Conservation (phyloP, 2,888 invertebrate genomes). For the Acrobeloides nanus region DNA sequence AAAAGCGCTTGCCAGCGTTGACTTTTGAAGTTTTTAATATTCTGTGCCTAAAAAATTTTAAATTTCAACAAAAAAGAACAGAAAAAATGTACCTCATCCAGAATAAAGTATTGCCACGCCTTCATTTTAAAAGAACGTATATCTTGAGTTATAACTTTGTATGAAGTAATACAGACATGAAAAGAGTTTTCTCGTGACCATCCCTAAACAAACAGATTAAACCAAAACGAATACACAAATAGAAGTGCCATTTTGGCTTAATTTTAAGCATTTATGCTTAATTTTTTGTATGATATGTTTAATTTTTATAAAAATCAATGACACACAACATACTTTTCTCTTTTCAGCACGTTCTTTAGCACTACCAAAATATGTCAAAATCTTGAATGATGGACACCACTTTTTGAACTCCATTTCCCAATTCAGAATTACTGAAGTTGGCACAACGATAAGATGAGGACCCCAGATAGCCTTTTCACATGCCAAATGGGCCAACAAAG, state of each 20-base stretch:
- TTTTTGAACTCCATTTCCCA: constrained; percentile 99
- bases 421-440: constrained; percentile 97
- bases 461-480: constrained; percentile 90
- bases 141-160: constrained; percentile 83
- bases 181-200: constrained; percentile 99
- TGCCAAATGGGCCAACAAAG: constrained; percentile 83
- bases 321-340: constrained; percentile 55
- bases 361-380: constrained; percentile 92
- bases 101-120: constrained; percentile 93
- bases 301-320: not conserved
- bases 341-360: constrained; percentile 75
- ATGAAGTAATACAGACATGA: constrained; percentile 62
- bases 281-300: constrained; percentile 1
- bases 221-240: too few species aligned
- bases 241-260: too few species aligned
- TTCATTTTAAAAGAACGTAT: constrained; percentile 92
- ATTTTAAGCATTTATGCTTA: too few species aligned
- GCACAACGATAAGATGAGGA: constrained; percentile 95
- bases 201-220: constrained; percentile 59
- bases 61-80: not conserved
- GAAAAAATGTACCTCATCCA: constrained; percentile 65
- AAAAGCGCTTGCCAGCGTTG: constrained; percentile 94
- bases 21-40: constrained; percentile 98
- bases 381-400: constrained; percentile 98
- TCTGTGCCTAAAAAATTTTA: constrained; percentile 70